Evolutionary conservation across 2,888 invertebrate species (phyloP), one percentile per base, ranked within the genome.

Genomic region (Tachystola acroxantha): DNA sequence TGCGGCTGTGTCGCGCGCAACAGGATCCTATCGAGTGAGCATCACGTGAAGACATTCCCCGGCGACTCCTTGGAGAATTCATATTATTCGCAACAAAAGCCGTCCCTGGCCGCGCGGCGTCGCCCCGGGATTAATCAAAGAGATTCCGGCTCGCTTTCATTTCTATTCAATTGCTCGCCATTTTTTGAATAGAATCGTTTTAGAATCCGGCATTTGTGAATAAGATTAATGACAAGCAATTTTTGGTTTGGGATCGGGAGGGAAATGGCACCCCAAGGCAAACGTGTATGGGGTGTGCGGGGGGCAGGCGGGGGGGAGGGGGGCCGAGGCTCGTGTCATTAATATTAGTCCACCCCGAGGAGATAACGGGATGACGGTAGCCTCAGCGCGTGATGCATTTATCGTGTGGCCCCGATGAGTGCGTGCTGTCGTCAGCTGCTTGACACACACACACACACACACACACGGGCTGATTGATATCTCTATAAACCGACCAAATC

Each of bases 161-260:
- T 67, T 46, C 61, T 56, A 74, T 77, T 77, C 61, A 75, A 69
- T 71, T 65, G 57, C 51, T 48, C 50, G 50, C 54, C 55, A 57
- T 68, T 41, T 73, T 73, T 69, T 74, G 69, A 75, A 74, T 70
- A 57, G 57, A 71, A 65, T 64, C 69, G 61, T 63, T 74, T 68
- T 71, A 68, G 65, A 74, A 71, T 67, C 51, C 48, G 39, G 46
- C 36, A 36, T 40, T 40, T 33, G 39, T 39, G 49, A 52, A 50
- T 43, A 48, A 53, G 57, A 65, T 64, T 62, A 63, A 66, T 64
- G 60, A 49, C 45, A 34, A 37, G 39, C 49, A 51, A 62, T 58
- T 57, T 63, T 56, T 46, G 57, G 54, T 53, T 52, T 46, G 45
- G 39, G n/a, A 39, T 48, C 14, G 11, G 27, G 14, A 5, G 22